Evolutionary conservation across 2,113 vertebrate genomes (phyloP).

Genomic region (Hirundichthys speculiger): DNA sequence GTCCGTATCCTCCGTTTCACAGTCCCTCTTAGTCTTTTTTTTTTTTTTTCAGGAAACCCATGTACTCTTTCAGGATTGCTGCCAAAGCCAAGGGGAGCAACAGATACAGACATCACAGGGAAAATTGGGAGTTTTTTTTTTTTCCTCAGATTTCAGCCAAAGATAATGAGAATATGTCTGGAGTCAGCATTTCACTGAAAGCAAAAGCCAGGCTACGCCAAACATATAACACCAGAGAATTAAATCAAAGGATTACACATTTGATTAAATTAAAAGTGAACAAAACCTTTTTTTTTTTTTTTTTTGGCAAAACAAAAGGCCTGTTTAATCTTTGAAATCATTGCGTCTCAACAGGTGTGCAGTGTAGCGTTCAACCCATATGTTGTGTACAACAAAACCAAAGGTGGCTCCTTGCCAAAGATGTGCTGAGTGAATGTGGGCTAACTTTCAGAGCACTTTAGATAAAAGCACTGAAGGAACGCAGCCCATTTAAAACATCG

Average conservation of each 20-base stretch:
- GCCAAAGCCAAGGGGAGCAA: constrained; percentile 72
- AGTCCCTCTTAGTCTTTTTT: no score
- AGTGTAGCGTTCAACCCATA: constrained; percentile 4
- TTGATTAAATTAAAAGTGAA: not conserved
- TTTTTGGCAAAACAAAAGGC: constrained; percentile 8
- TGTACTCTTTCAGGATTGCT: constrained; percentile 78
- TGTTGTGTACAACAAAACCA: not conserved
- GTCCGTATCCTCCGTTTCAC: not conserved
- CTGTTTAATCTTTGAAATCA: constrained; percentile 6
- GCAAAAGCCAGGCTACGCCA: constrained; percentile 4
- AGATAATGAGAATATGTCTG: constrained; percentile 6
- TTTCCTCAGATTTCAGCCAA: constrained; percentile 1
- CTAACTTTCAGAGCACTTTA: constrained; percentile 6
- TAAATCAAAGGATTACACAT: no score
- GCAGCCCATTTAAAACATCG: constrained; percentile 9
- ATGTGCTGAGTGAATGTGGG: constrained; percentile 23
- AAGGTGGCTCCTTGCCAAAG: constrained; percentile 11
- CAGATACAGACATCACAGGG: constrained; percentile 54
- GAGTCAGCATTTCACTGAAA: constrained; percentile 10
- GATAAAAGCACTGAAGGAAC: constrained; percentile 19
- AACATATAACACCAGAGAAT: constrained; percentile 1
- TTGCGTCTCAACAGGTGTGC: not conserved
- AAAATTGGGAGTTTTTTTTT: constrained; percentile 8
- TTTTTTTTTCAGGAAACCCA: constrained; percentile 74
- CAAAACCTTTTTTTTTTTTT: not conserved